Base-by-base conservation (phyloP, 2,888 invertebrate species). In the Archips xylosteana region DNA sequence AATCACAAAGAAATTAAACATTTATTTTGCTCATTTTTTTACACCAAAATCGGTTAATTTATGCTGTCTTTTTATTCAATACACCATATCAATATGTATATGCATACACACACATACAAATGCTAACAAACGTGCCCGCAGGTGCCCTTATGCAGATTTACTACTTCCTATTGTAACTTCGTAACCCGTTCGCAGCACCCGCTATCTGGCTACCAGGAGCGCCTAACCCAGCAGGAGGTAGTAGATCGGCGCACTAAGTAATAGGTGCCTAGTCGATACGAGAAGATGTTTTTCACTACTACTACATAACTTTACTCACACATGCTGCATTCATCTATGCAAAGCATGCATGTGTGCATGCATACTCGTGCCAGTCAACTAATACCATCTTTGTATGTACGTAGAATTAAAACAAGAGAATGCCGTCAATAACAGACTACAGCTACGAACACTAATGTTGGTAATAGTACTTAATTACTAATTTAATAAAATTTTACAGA, bases 251-350 rank as follows among this genome's bases (percentile, higher is more conserved):
- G 78, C 79, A 77, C 78, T 76, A 82, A 83, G 92, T 93, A 92
- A 89, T 90, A 92, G 92, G 92, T 91, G 85, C 82, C 85, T 92
- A 93, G 89, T 92, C 85, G 89, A 80, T 78, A 82, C 75, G 83
- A 92, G 92, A 92, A 92, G 92, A 84, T 85, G 81, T 80, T 76
- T 73, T 70, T 72, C 74, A 64, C 42, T 67, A 57, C 69, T 5
- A 65, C 61, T 10, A 51, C 60, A 42, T 36, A 15, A 54, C 6
- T 39, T 39, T 39, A 39, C 68, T 57, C 73, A 64, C 73, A 73
- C 73, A 73, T 36, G 47, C 47, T 61, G 23, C 12, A 34, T 6
- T 32, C 32, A 36, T 23, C 45, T 23, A 65, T 71, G 36, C 64
- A 47, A 57, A 59, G 39, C 51, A 47, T 23, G 67, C n/a, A 61